Conservation (phyloP, 1,140 invertebrate species). For the Heterodera carotae region DNA sequence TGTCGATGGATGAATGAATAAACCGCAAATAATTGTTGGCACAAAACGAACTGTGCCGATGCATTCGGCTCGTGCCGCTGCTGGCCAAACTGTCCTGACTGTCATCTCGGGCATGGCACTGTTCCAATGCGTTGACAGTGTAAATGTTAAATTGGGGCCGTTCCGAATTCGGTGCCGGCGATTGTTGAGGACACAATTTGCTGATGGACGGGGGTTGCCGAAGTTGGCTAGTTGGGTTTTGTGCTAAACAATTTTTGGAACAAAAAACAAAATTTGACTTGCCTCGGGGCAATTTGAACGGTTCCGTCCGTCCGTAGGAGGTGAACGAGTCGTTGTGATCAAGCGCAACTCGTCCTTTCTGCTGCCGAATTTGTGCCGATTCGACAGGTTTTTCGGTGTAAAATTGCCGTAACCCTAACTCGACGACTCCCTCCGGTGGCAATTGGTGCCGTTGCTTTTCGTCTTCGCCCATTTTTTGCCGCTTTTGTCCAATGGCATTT, state of each 20-base stretch:
- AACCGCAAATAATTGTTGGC: no score
- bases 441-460: neutral
- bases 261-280: neutral
- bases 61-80: neutral
- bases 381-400: neutral
- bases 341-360: neutral
- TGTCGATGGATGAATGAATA: no score
- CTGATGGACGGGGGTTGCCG: neutral
- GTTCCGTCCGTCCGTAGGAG: neutral
- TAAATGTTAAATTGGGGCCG: neutral
- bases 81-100: slow-evolving; percentile 23
- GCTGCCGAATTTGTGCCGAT: neutral
- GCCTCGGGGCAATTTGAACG: neutral
- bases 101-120: neutral
- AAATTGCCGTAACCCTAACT: slow-evolving; percentile 9
- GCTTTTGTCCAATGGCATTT: no score
- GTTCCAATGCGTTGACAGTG: neutral
- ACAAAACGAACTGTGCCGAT: neutral
- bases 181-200: neutral
- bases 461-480: neutral
- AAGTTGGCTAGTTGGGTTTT: neutral
- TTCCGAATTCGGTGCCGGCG: neutral
- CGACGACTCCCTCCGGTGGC: no score
- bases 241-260: neutral
- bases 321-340: neutral